Conservation (phyloP, 2,888 invertebrate genomes). For the Epistrophella euchroma region DNA sequence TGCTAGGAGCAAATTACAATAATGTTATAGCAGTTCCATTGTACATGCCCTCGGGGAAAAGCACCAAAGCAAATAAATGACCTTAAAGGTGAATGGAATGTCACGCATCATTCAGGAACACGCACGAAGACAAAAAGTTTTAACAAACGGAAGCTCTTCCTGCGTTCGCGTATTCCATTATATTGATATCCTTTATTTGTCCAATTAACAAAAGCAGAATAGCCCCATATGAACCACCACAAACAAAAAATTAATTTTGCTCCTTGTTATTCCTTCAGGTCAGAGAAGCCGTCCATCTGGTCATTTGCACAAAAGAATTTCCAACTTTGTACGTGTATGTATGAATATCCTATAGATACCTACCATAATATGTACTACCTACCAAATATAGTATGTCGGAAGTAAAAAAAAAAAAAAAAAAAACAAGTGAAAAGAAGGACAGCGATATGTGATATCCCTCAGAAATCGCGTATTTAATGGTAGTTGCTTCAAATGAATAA, state of each 20-base stretch:
- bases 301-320: conserved; percentile 37
- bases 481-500: not conserved
- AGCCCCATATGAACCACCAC: not conserved
- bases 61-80: not conserved
- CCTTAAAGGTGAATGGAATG: not conserved
- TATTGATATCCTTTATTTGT: conserved; percentile 3
- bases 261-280: conserved; percentile 20
- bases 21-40: not conserved
- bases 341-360: no score
- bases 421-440: conserved; percentile 7
- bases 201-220: conserved; percentile 1
- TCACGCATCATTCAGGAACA: not conserved
- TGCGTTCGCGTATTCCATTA: not conserved
- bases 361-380: no score
- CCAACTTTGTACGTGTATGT: not conserved
- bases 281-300: conserved; percentile 56
- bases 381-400: not conserved
- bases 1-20: not conserved
- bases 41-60: not conserved
- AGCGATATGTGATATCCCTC: conserved; percentile 47
- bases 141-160: conserved; percentile 5
- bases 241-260: conserved; percentile 6
- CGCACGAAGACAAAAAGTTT: not conserved
- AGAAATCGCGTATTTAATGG: conserved; percentile 26
- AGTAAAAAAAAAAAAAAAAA: conserved; percentile 12